phyloP scores from a whole-genome alignment of 2,888 invertebrate genomes.

The Tinea trinotella region DNA sequence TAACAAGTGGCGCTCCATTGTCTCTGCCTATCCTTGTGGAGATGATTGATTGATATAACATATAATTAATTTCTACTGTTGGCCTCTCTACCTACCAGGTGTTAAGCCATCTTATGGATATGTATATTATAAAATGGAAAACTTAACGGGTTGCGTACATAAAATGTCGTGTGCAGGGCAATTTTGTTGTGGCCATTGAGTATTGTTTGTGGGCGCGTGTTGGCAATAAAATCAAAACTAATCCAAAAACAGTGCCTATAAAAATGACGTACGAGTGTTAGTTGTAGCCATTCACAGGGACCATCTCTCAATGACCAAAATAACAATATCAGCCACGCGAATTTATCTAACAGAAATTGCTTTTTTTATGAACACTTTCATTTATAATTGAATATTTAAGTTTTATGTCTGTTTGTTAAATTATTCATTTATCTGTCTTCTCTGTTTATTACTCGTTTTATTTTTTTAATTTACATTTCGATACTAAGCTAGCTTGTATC shows the following conservation, averaged over 20 bases:
- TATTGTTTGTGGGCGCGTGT: constrained; percentile 11
- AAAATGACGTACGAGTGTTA: constrained; percentile 16
- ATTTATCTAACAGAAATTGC: neutral
- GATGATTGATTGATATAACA: too few species aligned
- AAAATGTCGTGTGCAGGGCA: neutral
- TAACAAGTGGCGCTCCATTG: too few species aligned
- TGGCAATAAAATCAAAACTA: constrained; percentile 15
- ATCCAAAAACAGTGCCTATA: constrained; percentile 15
- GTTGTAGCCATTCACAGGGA: constrained; percentile 3
- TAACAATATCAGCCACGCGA: neutral
- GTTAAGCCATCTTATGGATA: too few species aligned
- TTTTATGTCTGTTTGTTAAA: too few species aligned
- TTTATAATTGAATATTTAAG: neutral
- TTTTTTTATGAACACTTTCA: neutral
- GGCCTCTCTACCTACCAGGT: too few species aligned
- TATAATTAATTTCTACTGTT: too few species aligned
- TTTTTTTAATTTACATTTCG: too few species aligned
- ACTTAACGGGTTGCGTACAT: neutral
- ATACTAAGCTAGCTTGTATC: too few species aligned
- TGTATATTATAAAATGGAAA: too few species aligned
- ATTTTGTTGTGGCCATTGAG: neutral
- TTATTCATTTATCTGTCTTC: too few species aligned
- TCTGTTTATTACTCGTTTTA: too few species aligned
- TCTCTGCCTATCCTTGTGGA: too few species aligned
- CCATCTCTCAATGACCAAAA: constrained; percentile 9